Conservation (phyloP, 2,888 invertebrate genomes). For the Ennomos quercinarius region DNA sequence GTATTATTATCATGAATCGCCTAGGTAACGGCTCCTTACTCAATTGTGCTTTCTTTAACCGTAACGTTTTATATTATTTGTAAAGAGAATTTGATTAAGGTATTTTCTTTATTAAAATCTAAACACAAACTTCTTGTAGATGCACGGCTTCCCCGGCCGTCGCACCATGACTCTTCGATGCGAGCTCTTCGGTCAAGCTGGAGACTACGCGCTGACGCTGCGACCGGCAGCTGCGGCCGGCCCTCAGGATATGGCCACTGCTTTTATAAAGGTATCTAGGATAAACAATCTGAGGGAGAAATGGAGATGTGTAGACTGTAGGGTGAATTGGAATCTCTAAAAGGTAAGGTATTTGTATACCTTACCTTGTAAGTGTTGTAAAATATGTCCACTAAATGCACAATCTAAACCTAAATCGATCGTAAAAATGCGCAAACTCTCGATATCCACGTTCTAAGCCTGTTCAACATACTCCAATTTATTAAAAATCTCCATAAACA, state of each 20-base stretch:
- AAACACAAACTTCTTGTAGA: conserved; percentile 54
- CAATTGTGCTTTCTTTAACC: too few relatives aligned
- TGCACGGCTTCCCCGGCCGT: conserved; percentile 87
- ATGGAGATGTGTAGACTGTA: not conserved
- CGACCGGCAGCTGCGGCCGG: conserved; percentile 88
- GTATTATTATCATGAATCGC: too few relatives aligned
- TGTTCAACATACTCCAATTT: conserved; percentile 17
- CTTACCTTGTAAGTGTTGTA: too few relatives aligned
- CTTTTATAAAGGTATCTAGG: conserved; percentile 86
- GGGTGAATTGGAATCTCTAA: too few relatives aligned
- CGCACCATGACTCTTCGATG: conserved; percentile 89
- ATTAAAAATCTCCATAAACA: conserved; percentile 30
- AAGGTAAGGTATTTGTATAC: too few relatives aligned
- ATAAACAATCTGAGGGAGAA: not conserved
- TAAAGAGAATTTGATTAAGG: too few relatives aligned
- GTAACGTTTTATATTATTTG: too few relatives aligned
- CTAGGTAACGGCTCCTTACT: too few relatives aligned
- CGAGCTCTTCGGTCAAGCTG: conserved; percentile 93
- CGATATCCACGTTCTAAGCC: conserved; percentile 1
- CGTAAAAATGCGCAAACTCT: too few relatives aligned
- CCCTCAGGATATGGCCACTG: conserved; percentile 87
- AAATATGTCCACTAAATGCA: too few relatives aligned
- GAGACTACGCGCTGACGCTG: conserved; percentile 91
- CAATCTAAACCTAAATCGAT: too few relatives aligned
- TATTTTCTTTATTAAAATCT: too few relatives aligned